These are phyloP conservation scores for Oxyruncus cristatus DNA, from an alignment of 2,113 vertebrate genomes.

Conservation along the genomic window DNA sequence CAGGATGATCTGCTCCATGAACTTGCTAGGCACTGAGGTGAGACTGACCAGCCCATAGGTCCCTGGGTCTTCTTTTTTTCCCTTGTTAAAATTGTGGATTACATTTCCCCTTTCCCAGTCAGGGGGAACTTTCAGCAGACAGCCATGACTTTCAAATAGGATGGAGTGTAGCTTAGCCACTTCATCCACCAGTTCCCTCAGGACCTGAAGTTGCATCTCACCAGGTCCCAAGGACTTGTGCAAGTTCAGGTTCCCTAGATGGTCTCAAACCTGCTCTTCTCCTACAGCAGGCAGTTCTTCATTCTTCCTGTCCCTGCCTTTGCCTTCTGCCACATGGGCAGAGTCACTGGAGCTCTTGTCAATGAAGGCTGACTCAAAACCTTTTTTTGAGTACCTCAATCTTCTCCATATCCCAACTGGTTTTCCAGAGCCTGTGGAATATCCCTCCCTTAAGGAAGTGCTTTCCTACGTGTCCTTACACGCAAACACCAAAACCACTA, in stretches of 20 bases:
- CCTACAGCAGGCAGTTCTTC: background rate
- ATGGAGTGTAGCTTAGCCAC: background rate
- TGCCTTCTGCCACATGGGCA: background rate
- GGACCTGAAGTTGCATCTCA: background rate
- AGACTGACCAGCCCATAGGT: background rate
- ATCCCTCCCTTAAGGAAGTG: background rate
- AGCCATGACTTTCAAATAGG: background rate
- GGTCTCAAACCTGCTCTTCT: background rate
- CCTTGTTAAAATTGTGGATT: background rate
- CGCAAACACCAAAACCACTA: accelerated
- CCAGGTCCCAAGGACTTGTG: background rate
- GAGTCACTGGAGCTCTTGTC: background rate
- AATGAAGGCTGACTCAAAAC: background rate
- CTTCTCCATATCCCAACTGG: background rate
- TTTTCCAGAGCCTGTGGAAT: background rate
- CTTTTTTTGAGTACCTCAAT: background rate
- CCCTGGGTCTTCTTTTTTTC: background rate
- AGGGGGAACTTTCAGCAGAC: accelerated
- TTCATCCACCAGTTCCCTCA: background rate
- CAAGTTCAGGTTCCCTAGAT: background rate
- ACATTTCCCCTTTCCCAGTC: background rate
- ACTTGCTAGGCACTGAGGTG: no score
- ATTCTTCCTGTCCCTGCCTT: background rate
- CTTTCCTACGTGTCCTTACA: background rate
- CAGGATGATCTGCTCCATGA: background rate